Base-by-base conservation (phyloP, 2,888 invertebrate species). In the Alsophila aescularia region DNA sequence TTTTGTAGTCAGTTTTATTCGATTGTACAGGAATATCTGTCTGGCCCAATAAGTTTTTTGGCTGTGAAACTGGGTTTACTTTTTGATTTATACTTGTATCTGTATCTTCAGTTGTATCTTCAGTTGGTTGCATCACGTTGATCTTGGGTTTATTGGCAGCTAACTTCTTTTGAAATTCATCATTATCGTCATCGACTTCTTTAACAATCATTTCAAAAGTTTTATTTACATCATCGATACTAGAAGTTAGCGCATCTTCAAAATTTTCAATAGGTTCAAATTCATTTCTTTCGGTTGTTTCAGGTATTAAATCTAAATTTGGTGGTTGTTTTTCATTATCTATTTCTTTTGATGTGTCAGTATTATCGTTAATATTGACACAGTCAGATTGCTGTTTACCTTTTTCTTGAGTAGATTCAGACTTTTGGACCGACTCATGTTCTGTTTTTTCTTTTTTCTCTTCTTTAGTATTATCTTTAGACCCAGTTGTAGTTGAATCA, bases 21-120 rank as follows among this genome's bases (percentile, higher is more conserved):
- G 92, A 92, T 91, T 77, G 83, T 75, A 79, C 92, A 92, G 92
- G 91, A 83, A 90, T 88, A 77, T 86, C 83, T 81, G 85, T 85
- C 60, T 85, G 90, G 82, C 92, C 91, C 86, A 90, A 66, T 77
- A 91, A 92, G 92, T 92, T 92, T 92, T 92, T 92, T 92, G 92
- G 85, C 86, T 81, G 87, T 75, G 87, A 80, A 68, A 87, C 73
- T 4, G 83, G 81, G 36, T 77, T 80, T 21, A 66, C 43, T 70
- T 80, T 76, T 64, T 70, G 72, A 69, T 74, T 66, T 69, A 54
- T 69, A 51, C 71, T 69, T 31, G 66, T 67, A n/a, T 67, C 67
- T 44, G 69, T 66, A 24, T 82, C 81, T 60, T 83, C 87, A 43
- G 73, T 69, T 44, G 69, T 66, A 24, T 82, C 81, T 60, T 83